Base-by-base conservation (phyloP, 2,888 invertebrate species). In the Nymphalis polychloros region DNA sequence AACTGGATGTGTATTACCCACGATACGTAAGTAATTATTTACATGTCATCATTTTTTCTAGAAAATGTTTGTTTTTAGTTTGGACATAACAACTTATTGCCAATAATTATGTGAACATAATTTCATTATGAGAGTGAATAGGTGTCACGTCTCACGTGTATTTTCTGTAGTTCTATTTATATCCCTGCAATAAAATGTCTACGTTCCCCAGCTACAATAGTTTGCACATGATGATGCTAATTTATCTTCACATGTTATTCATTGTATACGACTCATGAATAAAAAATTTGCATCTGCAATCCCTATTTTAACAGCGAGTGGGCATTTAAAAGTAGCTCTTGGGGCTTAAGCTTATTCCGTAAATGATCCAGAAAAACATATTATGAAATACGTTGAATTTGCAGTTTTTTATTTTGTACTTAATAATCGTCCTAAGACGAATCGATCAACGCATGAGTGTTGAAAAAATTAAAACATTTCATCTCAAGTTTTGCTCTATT, bases 141-240 rank as follows among this genome's bases (percentile, higher is more conserved):
- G 57, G 13, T 57, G 57, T 57, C 57, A 41, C 57, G 20, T 57
- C 35, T 57, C 57, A 41, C 41, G 19, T 57, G n/a, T 57, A 57
- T 57, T 23, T 27, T 53, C 55, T 31, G n/a, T 19, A 57, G 19
- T 19, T 35, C 57, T 57, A 57, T 57, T 35, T 35, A 57, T 57
- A 57, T 35, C 35, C n/a, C 35, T 41, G 35, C 57, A 57, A 35
- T 57, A 57, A 57, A 57, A 27, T 57, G 57, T 35, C 57, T 41
- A 19, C 19, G 35, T 5, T 13, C 41, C 27, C 31, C 31, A n/a
- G 53, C 27, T 8, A 55, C 31, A 55, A n/a, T 55, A 8, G 19
- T 31, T n/a, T 3, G 8, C 55, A n/a, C 17, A 17, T 53, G 27
- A 53, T 27, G 27, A 53, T 31, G n/a, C 31, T 55, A 31, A 35